These are phyloP conservation scores for Excalfactoria chinensis DNA, from an alignment of 2,113 vertebrate genomes.

Conservation along the genomic window DNA sequence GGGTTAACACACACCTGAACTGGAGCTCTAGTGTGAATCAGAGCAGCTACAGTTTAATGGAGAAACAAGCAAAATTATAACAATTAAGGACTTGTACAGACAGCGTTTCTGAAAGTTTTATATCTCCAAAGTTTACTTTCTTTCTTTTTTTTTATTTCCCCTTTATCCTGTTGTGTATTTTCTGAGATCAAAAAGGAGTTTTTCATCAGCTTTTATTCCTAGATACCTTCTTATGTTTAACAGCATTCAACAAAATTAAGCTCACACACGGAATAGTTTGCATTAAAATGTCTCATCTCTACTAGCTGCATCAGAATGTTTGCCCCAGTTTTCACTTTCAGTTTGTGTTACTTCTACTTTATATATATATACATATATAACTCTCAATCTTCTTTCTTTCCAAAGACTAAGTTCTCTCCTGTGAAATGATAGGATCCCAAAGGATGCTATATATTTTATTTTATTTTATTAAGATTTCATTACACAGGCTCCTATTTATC, in stretches of 20 bases:
- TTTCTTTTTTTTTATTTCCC: neutral
- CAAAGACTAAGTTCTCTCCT: conserved; percentile 3
- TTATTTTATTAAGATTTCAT: neutral
- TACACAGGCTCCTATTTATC: neutral
- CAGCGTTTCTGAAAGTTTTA: neutral
- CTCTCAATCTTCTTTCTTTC: neutral
- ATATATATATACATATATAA: neutral
- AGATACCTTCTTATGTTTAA: neutral
- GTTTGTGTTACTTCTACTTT: neutral
- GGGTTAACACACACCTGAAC: neutral
- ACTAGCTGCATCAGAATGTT: neutral
- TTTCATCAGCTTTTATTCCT: neutral
- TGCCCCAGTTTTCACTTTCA: neutral
- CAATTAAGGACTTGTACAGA: neutral
- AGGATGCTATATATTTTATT: neutral
- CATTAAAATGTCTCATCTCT: neutral
- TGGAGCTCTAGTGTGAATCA: neutral
- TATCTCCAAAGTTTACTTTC: neutral
- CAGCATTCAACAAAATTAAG: neutral
- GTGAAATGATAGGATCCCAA: conserved; percentile 4
- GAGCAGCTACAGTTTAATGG: neutral
- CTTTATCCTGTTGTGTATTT: neutral
- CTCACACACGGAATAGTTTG: neutral
- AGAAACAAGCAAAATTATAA: conserved; percentile 30
- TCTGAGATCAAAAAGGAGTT: neutral